Evolutionary conservation across 2,113 vertebrate genomes (phyloP).

Genomic region (Hippocampus mohnikei): DNA sequence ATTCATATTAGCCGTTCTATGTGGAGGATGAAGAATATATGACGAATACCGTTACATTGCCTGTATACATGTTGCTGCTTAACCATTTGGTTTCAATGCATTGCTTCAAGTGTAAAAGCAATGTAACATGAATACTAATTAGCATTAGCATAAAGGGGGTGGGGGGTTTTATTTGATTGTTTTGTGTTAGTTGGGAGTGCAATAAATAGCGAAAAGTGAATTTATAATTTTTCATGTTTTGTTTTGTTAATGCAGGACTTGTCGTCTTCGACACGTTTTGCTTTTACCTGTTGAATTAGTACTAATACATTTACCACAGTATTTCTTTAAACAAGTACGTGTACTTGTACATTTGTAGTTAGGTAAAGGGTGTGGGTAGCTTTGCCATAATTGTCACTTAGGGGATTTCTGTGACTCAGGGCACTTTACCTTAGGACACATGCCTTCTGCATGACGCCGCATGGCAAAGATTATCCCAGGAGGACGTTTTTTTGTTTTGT

Average conservation of each 20-base stretch:
- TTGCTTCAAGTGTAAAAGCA: background rate
- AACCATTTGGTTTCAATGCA: background rate
- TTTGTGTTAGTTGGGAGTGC: too few species aligned
- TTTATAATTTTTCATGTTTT: background rate
- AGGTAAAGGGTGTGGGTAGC: constrained; percentile 4
- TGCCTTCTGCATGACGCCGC: constrained; percentile 33
- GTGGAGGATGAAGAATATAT: background rate
- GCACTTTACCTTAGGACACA: constrained; percentile 25
- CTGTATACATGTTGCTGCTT: background rate
- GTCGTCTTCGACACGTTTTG: background rate
- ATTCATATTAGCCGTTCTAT: background rate
- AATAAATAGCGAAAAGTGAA: background rate
- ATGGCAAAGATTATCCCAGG: constrained; percentile 29
- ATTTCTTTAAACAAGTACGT: background rate
- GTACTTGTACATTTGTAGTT: background rate
- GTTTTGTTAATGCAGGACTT: too few species aligned
- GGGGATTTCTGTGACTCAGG: constrained; percentile 39
- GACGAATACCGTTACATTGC: background rate
- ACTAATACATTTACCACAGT: background rate
- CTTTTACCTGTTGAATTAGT: background rate
- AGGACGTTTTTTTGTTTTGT: background rate
- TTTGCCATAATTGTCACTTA: constrained; percentile 6
- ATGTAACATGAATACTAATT: background rate
- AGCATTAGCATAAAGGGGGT: background rate
- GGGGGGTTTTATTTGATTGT: too few species aligned